A percentile compares a stretch with the other conserved stretches of the same genome.
These are phyloP conservation scores for Bugulina stolonifera DNA, from an alignment of 2,888 invertebrate genomes.

Conservation along the genomic window DNA sequence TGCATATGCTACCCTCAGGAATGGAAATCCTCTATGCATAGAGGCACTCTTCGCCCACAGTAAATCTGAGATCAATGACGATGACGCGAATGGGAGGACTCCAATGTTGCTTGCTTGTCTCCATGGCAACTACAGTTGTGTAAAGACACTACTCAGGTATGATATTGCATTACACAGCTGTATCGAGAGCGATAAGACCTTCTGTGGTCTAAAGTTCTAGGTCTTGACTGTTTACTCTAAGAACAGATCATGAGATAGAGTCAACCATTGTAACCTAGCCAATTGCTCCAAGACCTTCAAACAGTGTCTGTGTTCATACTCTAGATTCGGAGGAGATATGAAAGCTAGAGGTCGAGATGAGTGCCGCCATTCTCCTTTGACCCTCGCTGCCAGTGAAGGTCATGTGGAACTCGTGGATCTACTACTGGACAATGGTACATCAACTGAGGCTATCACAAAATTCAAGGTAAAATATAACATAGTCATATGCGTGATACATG, in stretches of 20 bases:
- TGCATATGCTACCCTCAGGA: slow-evolving; percentile 28
- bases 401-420: slow-evolving; percentile 17
- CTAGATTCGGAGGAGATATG: slow-evolving; percentile 10
- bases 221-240: too few relatives aligned
- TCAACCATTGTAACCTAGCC: too few relatives aligned
- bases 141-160: slow-evolving; percentile 8
- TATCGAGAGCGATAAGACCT: too few relatives aligned
- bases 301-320: too few relatives aligned
- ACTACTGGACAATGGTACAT: neutral
- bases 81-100: slow-evolving; percentile 35
- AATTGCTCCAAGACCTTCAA: too few relatives aligned
- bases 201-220: too few relatives aligned
- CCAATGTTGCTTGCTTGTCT: slow-evolving; percentile 35
- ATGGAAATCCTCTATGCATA: slow-evolving; percentile 33
- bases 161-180: too few relatives aligned
- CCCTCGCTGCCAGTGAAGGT: neutral
- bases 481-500: too few relatives aligned
- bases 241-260: too few relatives aligned
- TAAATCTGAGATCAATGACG: slow-evolving; percentile 35
- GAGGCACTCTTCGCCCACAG: slow-evolving; percentile 33
- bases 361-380: neutral
- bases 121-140: slow-evolving; percentile 31
- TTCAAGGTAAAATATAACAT: too few relatives aligned
- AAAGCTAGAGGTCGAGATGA: slow-evolving; percentile 15
- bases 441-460: neutral